Base-by-base conservation (phyloP, 2,797 vertebrate genomes). In the Sciaenops ocellatus region DNA sequence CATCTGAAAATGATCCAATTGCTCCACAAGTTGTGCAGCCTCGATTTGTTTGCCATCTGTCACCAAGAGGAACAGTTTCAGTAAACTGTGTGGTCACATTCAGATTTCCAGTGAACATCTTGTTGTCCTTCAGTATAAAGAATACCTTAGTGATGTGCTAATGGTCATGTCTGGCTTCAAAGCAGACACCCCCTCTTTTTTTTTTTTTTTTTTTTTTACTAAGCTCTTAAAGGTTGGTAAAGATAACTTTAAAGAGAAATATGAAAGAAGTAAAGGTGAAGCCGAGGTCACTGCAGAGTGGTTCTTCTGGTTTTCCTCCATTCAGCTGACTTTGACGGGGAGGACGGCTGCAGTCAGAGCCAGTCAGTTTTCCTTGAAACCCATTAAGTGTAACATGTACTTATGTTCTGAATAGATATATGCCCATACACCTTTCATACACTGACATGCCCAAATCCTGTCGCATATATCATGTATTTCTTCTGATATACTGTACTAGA, bases 231-330 rank as follows among this genome's bases (percentile, higher is more conserved):
- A 82, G 55, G 71, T 89, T 78, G 22, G 77, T 30, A 46, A 78
- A 87, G 78, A 80, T 61, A 80, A 76, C 69, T 55, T 50, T 80
- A 63, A 81, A 73, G 68, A 80, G 65, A 80, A 87, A 85, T 85
- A 84, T 81, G 82, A 81, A 90, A 71, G 83, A 65, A 28, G 15
- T 62, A 34, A 80, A 92, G 86, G 84, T 88, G 79, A 92, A 67
- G 61, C 17, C 16, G 59, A 86, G 87, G 89, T 89, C 76, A 42
- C 2, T 13, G 34, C 59, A 52, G 74, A 83, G 69, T 28, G 30
- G 28, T 63, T 75, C 51, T 24, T 78, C 71, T 74, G 89, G 42
- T 86, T 91, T 90, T 85, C 67, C 77, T 92, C 90, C 87, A 57
- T 62, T 65, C 70, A 52, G 79, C 16, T 67, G 69, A 41, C 62